Base-by-base conservation (phyloP, 2,888 invertebrate species). In the Eilema sororculum region DNA sequence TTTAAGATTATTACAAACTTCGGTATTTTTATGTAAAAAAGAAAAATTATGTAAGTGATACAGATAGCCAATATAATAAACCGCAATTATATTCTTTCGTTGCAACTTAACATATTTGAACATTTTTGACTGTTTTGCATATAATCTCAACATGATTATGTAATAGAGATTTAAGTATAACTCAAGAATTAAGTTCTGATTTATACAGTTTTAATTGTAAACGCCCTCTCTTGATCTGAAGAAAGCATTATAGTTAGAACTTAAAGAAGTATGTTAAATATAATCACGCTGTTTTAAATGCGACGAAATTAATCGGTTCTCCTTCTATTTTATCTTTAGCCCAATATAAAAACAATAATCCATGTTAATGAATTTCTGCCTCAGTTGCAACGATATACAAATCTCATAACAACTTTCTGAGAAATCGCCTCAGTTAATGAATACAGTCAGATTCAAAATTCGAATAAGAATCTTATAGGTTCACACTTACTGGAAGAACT, bases 401-500 rank as follows among this genome's bases (percentile, higher is more conserved):
- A 52, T 41, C 2, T 52, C n/a, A 8, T 52, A 9, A 52, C 52
- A 52, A 52, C 52, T 9, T 52, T 20, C 16, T 46, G 20, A 46
- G 20, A 20, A 20, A 20, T n/a, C 52, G 2, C 9, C 52, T 1
- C 9, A n/a, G n/a, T n/a, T 52, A 37, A 37, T 37, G 12, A 37
- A 46, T 41, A 8, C 46, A 6, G 20, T 20, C 6, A 28, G 28
- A 28, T 28, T 28, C n/a, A n/a, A 22, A 5, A 46, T 28, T 60
- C 64, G 16, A 60, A 61, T 28, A 52, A 25, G 28, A 65, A 37
- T 20, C 12, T 3, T 8, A 12, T 20, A 61, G 3, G 13, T 22
- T 10, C 8, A 73, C 79, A 89, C 95, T 94, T 89, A 95, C 95
- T 95, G 95, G 83, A 95, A 95, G 80, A 94, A 95, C 82, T 95